Percentiles rank a stretch among this genome's conserved stretches.
Conservation (phyloP, 2,113 vertebrate genomes). For the Probosciger aterrimus region DNA sequence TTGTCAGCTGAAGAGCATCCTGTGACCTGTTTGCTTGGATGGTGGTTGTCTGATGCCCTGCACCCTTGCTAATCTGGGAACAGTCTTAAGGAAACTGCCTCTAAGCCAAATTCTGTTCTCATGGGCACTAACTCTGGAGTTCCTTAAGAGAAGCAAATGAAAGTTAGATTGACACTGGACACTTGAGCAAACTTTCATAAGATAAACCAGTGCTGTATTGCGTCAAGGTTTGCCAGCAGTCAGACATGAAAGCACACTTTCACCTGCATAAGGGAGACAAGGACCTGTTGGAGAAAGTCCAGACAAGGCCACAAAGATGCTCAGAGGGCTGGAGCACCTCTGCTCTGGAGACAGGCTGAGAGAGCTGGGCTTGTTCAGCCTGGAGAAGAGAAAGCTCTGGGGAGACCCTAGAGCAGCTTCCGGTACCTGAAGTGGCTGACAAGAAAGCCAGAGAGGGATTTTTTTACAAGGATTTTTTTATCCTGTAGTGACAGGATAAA, state of each 20-base stretch:
- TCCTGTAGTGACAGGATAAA: neutral
- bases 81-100: neutral
- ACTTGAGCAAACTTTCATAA: neutral
- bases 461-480: neutral
- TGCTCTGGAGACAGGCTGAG: neutral
- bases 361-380: neutral
- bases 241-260: neutral
- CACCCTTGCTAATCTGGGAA: neutral
- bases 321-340: neutral
- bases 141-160: neutral
- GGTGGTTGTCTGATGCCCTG: neutral
- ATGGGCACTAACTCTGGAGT: neutral
- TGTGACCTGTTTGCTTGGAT: neutral
- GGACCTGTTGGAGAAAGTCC: neutral
- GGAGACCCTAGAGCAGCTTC: neutral
- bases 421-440: neutral
- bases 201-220: neutral
- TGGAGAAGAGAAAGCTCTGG: neutral
- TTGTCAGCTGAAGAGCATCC: neutral
- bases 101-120: neutral
- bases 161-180: neutral
- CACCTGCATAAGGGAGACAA: neutral
- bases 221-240: neutral
- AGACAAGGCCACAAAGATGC: neutral
- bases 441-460: neutral